phyloP scores from a whole-genome alignment of 2,888 invertebrate species.

The Cephus rjabovi region DNA sequence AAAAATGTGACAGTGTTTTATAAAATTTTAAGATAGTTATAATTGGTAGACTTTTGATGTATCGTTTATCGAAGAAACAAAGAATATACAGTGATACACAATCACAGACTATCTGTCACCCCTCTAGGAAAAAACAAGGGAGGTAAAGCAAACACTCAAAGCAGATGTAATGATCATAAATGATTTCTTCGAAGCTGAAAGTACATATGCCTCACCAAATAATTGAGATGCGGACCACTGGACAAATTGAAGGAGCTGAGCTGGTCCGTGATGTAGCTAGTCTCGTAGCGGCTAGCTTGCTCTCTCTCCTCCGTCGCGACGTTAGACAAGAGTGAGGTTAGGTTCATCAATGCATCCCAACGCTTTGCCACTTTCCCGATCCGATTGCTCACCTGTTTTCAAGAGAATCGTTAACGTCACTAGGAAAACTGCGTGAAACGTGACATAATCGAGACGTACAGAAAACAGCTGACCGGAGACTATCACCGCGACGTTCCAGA shows the following conservation, averaged over 20 bases:
- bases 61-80: not conserved
- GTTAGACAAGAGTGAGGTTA: constrained; percentile 55
- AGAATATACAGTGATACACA: not conserved
- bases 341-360: constrained; percentile 57
- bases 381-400: not conserved
- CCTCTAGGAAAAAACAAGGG: not conserved
- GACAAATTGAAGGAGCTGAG: constrained; percentile 52
- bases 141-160: not conserved
- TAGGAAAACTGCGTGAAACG: not conserved
- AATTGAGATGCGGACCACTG: constrained; percentile 32
- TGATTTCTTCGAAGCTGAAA: not conserved
- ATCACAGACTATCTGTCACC: not conserved
- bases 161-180: not conserved
- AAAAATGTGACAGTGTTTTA: not conserved
- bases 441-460: constrained; percentile 2
- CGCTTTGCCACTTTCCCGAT: constrained; percentile 16
- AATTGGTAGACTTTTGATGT: not conserved
- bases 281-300: constrained; percentile 50
- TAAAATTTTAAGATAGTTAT: not conserved
- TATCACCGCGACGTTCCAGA: not conserved
- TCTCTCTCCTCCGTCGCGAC: constrained; percentile 47
- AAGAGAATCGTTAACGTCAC: constrained; percentile 3
- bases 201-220: constrained; percentile 38
- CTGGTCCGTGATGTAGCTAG: constrained; percentile 48
- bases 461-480: constrained; percentile 16